These are phyloP conservation scores for Coelopa pilipes DNA, from an alignment of 2,888 invertebrate species.

Conservation along the genomic window DNA sequence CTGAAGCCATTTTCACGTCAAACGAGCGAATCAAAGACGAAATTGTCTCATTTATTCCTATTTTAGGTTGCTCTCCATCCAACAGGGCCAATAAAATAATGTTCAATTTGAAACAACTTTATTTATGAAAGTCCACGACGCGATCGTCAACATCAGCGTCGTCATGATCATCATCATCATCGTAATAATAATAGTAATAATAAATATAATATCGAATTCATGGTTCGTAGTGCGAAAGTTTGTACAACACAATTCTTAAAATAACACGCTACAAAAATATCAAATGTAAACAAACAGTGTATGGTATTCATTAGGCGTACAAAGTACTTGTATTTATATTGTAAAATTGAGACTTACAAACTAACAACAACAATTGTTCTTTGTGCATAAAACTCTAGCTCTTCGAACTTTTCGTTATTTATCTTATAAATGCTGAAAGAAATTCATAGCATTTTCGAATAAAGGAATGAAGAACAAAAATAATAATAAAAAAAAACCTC, in stretches of 20 bases:
- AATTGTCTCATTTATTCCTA: neutral
- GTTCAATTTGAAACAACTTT: slow-evolving; percentile 4
- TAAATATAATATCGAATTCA: no score
- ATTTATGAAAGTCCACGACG: neutral
- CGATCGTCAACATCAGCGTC: neutral
- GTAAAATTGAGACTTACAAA: slow-evolving; percentile 11
- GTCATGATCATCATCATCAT: no score
- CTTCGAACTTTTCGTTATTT: slow-evolving; percentile 3
- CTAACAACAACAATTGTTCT: slow-evolving; percentile 21
- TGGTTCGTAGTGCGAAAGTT: neutral
- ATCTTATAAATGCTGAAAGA: neutral
- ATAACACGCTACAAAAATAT: neutral
- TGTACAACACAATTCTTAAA: slow-evolving; percentile 9
- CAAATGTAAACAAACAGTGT: neutral
- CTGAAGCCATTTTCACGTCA: no score
- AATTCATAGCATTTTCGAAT: neutral
- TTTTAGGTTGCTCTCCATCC: neutral
- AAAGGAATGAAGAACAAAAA: no score
- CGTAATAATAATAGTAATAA: neutral
- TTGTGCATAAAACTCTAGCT: slow-evolving; percentile 21
- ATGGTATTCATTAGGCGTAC: no score
- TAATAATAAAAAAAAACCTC: neutral
- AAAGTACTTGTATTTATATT: slow-evolving; percentile 1
- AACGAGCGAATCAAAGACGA: no score
- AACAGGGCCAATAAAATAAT: neutral